Evolutionary conservation across 2,113 vertebrate species (phyloP).

Genomic region (Otolemur garnettii): DNA sequence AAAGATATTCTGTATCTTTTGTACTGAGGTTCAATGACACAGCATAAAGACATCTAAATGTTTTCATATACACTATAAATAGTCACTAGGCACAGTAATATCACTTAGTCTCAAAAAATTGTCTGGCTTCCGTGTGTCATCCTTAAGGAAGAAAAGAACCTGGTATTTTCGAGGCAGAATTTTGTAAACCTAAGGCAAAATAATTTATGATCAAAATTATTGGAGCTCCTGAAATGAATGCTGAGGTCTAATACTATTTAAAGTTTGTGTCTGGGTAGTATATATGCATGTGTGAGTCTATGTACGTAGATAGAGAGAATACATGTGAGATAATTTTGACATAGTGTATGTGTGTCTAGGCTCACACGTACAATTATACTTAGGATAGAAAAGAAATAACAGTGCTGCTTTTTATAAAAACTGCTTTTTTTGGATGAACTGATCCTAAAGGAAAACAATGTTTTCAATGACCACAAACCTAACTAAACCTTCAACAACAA

Average conservation of each 20-base stretch:
- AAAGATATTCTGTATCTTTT: slow-evolving; percentile 15
- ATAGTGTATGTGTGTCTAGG: background rate
- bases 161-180: slow-evolving; percentile 63
- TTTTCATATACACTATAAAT: background rate
- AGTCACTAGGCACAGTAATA: slow-evolving; percentile 49
- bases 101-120: slow-evolving; percentile 17
- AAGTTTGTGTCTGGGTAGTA: background rate
- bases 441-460: background rate
- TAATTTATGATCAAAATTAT: slow-evolving; percentile 74
- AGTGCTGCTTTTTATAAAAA: background rate
- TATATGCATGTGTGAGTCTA: background rate
- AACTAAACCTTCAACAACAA: background rate
- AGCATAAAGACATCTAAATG: background rate
- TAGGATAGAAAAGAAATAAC: background rate
- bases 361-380: background rate
- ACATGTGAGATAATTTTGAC: too few relatives aligned
- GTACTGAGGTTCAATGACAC: background rate
- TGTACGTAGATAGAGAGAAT: too few relatives aligned
- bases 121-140: slow-evolving; percentile 14
- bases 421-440: background rate
- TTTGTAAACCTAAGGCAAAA: slow-evolving; percentile 74
- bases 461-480: slow-evolving; percentile 49
- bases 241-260: background rate
- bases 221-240: slow-evolving; percentile 33
- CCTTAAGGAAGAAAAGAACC: slow-evolving; percentile 64